Percentiles rank a stretch among this genome's conserved stretches.
These are phyloP conservation scores for Euschistus heros DNA, from an alignment of 1,140 invertebrate genomes.

Conservation along the genomic window DNA sequence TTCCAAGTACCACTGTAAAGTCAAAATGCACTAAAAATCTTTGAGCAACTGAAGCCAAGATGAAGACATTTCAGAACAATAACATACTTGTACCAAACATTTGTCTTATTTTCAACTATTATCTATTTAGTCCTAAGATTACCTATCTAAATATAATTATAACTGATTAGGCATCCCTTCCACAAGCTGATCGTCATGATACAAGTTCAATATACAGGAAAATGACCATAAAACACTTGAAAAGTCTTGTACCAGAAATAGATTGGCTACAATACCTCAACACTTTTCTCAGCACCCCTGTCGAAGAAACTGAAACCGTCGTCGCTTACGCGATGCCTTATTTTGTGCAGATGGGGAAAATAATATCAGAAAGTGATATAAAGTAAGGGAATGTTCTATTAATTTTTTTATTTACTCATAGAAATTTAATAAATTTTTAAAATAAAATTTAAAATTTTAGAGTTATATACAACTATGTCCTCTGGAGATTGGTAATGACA, in stretches of 20 bases:
- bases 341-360: slow-evolving; percentile 62
- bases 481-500: slow-evolving; percentile 71
- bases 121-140: not conserved
- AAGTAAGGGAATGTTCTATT: slow-evolving; percentile 40
- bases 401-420: not conserved
- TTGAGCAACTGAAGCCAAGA: no score
- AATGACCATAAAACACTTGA: slow-evolving; percentile 51
- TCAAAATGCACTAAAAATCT: no score
- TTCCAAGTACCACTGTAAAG: no score
- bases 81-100: no score
- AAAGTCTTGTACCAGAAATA: slow-evolving; percentile 56
- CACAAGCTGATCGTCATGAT: slow-evolving; percentile 73
- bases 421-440: no score
- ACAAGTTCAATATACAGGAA: slow-evolving; percentile 67
- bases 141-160: slow-evolving; percentile 17
- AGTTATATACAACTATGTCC: slow-evolving; percentile 68
- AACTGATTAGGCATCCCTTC: slow-evolving; percentile 49
- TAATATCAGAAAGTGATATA: slow-evolving; percentile 52
- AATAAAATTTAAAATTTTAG: slow-evolving; percentile 37
- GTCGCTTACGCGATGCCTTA: slow-evolving; percentile 72
- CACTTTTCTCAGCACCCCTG: slow-evolving; percentile 50
- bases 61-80: no score
- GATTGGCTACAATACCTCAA: slow-evolving; percentile 67
- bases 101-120: no score
- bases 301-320: slow-evolving; percentile 57